Percentiles rank a stretch among this genome's conserved stretches.
Evolutionary conservation across 2,888 invertebrate genomes (phyloP).

Genomic region (Sarcophaga rosellei): DNA sequence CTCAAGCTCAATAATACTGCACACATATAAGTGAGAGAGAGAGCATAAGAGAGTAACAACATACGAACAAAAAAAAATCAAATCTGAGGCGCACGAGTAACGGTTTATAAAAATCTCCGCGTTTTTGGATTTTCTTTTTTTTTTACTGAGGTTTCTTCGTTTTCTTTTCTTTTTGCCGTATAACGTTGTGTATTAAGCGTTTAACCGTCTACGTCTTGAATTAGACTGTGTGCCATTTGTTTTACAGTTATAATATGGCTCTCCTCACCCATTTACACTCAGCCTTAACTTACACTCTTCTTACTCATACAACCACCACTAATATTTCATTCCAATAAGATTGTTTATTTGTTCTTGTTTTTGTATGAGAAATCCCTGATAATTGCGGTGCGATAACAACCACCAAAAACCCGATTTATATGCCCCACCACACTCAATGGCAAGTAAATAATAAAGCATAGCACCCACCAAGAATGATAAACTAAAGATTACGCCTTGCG

Average conservation of each 20-base stretch:
- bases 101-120: conserved; percentile 38
- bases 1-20: background rate
- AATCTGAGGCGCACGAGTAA: conserved; percentile 58
- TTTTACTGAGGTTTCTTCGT: conserved; percentile 35
- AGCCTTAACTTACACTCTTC: background rate
- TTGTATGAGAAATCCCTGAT: conserved; percentile 58
- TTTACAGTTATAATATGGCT: conserved; percentile 11
- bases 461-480: too few relatives aligned
- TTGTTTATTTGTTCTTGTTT: conserved; percentile 24
- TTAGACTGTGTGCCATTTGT: conserved; percentile 40
- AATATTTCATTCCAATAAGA: conserved; percentile 61
- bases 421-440: conserved; percentile 25
- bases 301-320: background rate
- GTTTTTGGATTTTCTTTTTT: conserved; percentile 27
- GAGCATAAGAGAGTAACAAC: background rate
- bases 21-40: background rate
- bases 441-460: background rate
- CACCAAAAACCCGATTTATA: conserved; percentile 68
- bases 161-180: conserved; percentile 39
- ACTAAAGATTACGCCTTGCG: too few relatives aligned
- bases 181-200: conserved; percentile 27
- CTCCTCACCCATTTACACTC: background rate
- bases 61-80: background rate
- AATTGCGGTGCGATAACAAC: conserved; percentile 70
- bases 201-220: conserved; percentile 58